These are phyloP conservation scores for Saccostrea cuccullata DNA, from an alignment of 1,140 invertebrate species.

Conservation along the genomic window DNA sequence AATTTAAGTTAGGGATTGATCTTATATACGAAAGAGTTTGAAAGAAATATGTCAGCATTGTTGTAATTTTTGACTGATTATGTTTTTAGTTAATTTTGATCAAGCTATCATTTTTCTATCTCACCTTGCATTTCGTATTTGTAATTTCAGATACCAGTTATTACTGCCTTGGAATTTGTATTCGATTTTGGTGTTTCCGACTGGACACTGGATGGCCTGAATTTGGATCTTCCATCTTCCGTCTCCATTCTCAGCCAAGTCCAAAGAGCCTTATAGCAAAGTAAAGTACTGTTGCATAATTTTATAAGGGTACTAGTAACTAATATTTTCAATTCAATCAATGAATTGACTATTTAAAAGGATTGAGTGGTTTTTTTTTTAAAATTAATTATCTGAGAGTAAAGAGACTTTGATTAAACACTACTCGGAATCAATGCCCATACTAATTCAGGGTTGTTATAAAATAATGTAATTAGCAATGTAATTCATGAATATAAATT, in stretches of 20 bases:
- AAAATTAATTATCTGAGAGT: not conserved
- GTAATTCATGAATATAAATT: too few relatives aligned
- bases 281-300: not conserved
- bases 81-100: too few relatives aligned
- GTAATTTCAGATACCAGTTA: conserved; percentile 69
- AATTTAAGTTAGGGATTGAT: too few relatives aligned
- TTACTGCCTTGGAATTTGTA: conserved; percentile 72
- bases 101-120: too few relatives aligned
- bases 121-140: conserved; percentile 69
- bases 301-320: too few relatives aligned
- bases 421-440: too few relatives aligned
- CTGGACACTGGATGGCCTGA: conserved; percentile 70
- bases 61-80: too few relatives aligned
- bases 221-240: conserved; percentile 70
- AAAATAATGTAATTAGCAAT: too few relatives aligned
- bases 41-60: too few relatives aligned
- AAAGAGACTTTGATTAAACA: too few relatives aligned
- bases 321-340: not conserved
- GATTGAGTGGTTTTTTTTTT: not conserved
- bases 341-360: not conserved
- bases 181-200: conserved; percentile 64
- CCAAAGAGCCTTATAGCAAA: conserved; percentile 61
- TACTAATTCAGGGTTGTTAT: too few relatives aligned
- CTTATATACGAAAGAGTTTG: too few relatives aligned
- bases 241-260: conserved; percentile 69